These are phyloP conservation scores for Ceriagrion tenellum DNA, from an alignment of 2,888 invertebrate species.

Conservation along the genomic window DNA sequence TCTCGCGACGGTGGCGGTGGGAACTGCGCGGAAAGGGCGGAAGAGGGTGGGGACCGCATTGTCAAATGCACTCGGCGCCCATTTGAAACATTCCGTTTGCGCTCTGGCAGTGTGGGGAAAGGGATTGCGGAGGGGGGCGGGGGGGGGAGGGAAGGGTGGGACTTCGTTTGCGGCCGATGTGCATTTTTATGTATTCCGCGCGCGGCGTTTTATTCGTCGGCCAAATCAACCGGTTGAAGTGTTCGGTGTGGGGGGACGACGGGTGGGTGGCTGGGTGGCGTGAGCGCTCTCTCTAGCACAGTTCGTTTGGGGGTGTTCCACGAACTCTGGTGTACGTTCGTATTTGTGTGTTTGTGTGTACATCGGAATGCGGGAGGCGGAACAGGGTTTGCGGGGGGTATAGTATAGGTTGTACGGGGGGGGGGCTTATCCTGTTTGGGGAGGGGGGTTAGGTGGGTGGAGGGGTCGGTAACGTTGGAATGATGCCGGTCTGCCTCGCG, in stretches of 20 bases:
- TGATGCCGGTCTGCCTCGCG: constrained; percentile 1
- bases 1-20: neutral
- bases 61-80: constrained; percentile 53
- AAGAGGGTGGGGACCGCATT: constrained; percentile 20
- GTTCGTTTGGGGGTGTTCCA: neutral
- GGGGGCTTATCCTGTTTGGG: neutral
- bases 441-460: neutral
- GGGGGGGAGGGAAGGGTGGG: neutral
- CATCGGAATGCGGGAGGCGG: neutral
- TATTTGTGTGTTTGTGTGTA: neutral
- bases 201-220: constrained; percentile 20
- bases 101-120: neutral
- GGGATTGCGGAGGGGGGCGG: too few relatives aligned
- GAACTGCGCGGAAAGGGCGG: neutral
- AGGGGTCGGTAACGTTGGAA: neutral
- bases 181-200: constrained; percentile 34
- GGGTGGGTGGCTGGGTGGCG: too few relatives aligned
- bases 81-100: constrained; percentile 28
- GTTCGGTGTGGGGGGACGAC: neutral
- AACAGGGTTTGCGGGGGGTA: neutral
- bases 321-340: neutral
- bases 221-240: constrained; percentile 59
- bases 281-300: too few relatives aligned
- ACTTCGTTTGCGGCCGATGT: constrained; percentile 23
- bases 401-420: neutral